phyloP scores from a whole-genome alignment of 1,140 invertebrate genomes.

The Heliconius eleuchia region DNA sequence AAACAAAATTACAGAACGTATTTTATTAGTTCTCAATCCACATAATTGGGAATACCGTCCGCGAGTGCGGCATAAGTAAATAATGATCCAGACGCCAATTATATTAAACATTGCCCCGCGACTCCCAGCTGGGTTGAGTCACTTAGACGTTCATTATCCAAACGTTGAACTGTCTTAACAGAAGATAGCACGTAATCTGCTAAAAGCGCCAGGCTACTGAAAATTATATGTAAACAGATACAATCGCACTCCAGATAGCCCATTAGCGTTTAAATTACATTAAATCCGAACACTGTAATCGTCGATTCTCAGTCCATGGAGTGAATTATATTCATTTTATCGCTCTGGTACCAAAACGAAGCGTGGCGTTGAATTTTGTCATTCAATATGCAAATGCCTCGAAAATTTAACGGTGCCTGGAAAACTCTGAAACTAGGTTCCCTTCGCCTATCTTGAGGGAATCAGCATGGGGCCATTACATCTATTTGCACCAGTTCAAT shows the following conservation, averaged over 20 bases:
- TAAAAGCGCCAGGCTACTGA: not conserved
- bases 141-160: conserved; percentile 18
- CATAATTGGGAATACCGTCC: not conserved
- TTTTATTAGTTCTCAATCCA: not conserved
- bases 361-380: too few relatives aligned
- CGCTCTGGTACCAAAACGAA: too few relatives aligned
- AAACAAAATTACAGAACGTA: not conserved
- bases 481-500: not conserved
- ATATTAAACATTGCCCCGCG: conserved; percentile 7
- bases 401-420: too few relatives aligned
- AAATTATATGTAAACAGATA: not conserved
- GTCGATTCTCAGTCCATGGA: too few relatives aligned
- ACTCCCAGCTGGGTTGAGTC: conserved; percentile 14
- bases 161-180: conserved; percentile 29
- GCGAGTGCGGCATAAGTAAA: conserved; percentile 5
- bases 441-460: too few relatives aligned
- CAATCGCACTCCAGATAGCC: not conserved
- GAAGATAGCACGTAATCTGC: not conserved
- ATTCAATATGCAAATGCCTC: too few relatives aligned
- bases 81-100: conserved; percentile 20
- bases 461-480: too few relatives aligned
- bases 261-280: not conserved
- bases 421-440: too few relatives aligned
- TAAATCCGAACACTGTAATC: not conserved
- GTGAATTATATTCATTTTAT: too few relatives aligned